Percentiles rank a stretch among this genome's conserved stretches.
Evolutionary conservation across 2,888 invertebrate genomes (phyloP).

Genomic region (Bellardia bayeri): DNA sequence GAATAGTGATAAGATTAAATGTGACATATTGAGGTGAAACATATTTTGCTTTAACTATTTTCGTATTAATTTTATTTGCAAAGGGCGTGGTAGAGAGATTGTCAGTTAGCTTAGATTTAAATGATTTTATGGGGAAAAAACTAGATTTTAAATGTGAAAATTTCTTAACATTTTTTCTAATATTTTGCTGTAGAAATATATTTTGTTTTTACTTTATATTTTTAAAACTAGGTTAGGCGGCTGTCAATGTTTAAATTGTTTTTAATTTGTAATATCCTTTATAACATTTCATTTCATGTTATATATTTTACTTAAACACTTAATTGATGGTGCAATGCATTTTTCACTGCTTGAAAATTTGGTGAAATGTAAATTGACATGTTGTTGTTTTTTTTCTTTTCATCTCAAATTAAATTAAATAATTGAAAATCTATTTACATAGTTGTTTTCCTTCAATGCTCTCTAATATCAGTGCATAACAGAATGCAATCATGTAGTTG

Average conservation of each 20-base stretch:
- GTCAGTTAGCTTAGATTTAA: too few relatives aligned
- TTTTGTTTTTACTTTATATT: not conserved
- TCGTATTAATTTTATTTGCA: too few relatives aligned
- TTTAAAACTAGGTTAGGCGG: not conserved
- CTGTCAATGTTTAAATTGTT: conserved; percentile 13
- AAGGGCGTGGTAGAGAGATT: too few relatives aligned
- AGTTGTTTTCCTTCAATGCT: not conserved
- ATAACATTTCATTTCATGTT: not conserved
- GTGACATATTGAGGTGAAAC: conserved; percentile 57
- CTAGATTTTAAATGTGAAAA: too few relatives aligned
- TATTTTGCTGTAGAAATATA: not conserved
- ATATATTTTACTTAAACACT: not conserved
- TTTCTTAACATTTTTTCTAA: too few relatives aligned
- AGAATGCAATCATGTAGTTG: not conserved
- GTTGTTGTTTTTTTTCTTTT: not conserved
- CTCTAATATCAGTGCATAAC: too few relatives aligned
- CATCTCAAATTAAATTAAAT: not conserved
- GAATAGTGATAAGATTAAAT: conserved; percentile 44
- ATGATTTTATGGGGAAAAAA: too few relatives aligned
- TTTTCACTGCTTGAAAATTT: conserved; percentile 16
- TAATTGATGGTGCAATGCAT: not conserved
- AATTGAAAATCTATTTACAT: conserved; percentile 1
- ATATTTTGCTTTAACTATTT: not conserved
- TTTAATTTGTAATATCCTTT: conserved; percentile 60
- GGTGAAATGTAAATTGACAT: conserved; percentile 47